Base-by-base conservation (phyloP, 2,888 invertebrate genomes). In the Blastobasis adustella region DNA sequence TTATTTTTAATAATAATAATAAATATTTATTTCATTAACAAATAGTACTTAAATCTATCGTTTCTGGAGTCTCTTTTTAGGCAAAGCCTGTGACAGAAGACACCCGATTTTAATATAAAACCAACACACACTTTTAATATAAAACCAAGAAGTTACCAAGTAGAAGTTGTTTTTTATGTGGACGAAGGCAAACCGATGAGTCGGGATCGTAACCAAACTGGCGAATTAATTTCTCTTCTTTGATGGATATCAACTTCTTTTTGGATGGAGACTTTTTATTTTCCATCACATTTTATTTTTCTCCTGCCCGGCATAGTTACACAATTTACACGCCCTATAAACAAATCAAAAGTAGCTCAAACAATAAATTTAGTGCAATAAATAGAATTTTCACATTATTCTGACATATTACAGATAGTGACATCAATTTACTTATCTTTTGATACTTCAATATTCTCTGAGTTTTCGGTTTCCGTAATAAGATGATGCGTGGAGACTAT, bases 281-380 rank as follows among this genome's bases (percentile, higher is more conserved):
- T 84, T 86, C 87, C 87, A 88, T 88, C 73, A 86, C 87, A 85
- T 82, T 76, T 78, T 79, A 81, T 76, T 83, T 75, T 82, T 65
- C 71, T 82, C 72, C 71, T 80, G 59, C 73, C 74, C 66, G 78
- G 76, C 83, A 87, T 85, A 85, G 69, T 81, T 85, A 69, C 59
- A 58, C 64, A 64, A 66, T 67, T 61, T 62, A 63, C 61, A 57
- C 58, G 62, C 56, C 60, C 53, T 66, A 63, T 60, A 63, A 57
- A 56, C 59, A 60, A 60, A 61, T 65, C 49, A 57, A 54, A 60
- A 58, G 62, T 56, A 53, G 58, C 50, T 51, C 57, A 60, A 61
- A 73, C 68, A 66, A 66, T 67, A 78, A 23, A 77, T 76, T 80
- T 77, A 45, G 60, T 56, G 10, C 52, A 58, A 42, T 50, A 59